phyloP scores from a whole-genome alignment of 2,888 invertebrate species.

The Brenthis daphne region DNA sequence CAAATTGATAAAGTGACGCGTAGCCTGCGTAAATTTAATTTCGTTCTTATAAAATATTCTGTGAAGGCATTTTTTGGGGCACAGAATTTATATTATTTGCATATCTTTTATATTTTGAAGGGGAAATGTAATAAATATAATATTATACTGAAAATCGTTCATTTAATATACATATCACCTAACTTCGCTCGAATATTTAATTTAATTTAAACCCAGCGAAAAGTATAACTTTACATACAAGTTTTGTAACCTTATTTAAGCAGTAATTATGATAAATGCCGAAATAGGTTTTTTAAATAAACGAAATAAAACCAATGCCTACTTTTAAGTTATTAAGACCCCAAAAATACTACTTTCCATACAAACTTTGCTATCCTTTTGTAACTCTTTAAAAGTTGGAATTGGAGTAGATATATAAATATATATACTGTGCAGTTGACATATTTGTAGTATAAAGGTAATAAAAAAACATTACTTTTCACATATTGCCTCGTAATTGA shows the following conservation, averaged over 20 bases:
- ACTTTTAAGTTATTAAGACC: too few relatives aligned
- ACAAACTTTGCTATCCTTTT: too few relatives aligned
- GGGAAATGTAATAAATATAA: conserved; percentile 3
- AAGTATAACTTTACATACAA: too few relatives aligned
- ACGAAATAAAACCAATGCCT: not conserved
- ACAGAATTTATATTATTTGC: conserved; percentile 1
- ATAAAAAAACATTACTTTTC: not conserved
- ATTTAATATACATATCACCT: not conserved
- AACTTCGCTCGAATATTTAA: too few relatives aligned
- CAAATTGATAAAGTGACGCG: conserved; percentile 25
- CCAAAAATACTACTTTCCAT: too few relatives aligned
- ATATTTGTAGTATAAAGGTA: not conserved
- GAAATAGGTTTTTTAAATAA: too few relatives aligned
- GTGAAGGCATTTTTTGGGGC: not conserved
- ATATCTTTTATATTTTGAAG: not conserved
- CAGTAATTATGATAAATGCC: too few relatives aligned
- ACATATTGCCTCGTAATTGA: conserved; percentile 1
- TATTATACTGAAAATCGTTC: not conserved
- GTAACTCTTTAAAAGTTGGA: too few relatives aligned
- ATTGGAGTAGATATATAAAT: not conserved
- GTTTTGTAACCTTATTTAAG: too few relatives aligned
- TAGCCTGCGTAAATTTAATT: conserved; percentile 22
- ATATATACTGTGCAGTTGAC: not conserved
- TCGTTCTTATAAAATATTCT: conserved; percentile 11
- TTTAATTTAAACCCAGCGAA: too few relatives aligned